A percentile compares a stretch with the other conserved stretches of the same genome.
phyloP scores from a whole-genome alignment of 2,888 invertebrate species.

The Cephus nigrinus region DNA sequence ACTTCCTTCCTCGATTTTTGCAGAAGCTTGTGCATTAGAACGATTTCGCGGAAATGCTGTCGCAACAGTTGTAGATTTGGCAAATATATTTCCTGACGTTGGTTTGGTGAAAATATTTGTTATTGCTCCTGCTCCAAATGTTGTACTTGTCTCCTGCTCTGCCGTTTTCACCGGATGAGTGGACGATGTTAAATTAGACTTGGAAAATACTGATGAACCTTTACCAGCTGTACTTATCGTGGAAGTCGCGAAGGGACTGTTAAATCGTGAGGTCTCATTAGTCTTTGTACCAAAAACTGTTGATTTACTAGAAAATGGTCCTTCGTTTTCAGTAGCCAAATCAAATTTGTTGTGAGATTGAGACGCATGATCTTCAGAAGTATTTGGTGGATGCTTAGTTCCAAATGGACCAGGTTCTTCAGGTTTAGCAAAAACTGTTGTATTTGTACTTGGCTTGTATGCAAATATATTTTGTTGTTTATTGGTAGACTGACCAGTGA shows the following conservation, averaged over 20 bases:
- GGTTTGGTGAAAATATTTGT: constrained; percentile 37
- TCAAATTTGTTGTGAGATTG: not conserved
- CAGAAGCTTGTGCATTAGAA: not conserved
- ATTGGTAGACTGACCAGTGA: not conserved
- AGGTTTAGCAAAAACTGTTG: not conserved
- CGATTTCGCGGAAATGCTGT: not conserved
- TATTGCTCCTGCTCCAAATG: constrained; percentile 30
- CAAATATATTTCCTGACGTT: constrained; percentile 31
- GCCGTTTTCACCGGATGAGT: not conserved
- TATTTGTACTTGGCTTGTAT: not conserved
- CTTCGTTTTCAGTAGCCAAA: not conserved
- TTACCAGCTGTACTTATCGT: not conserved
- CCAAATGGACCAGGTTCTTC: not conserved
- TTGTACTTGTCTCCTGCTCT: constrained; percentile 12
- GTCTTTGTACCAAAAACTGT: not conserved
- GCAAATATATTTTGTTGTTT: not conserved
- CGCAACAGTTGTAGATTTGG: not conserved
- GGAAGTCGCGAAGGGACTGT: not conserved
- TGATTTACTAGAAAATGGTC: not conserved
- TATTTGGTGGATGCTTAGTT: not conserved
- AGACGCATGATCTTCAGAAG: not conserved
- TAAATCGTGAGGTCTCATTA: not conserved
- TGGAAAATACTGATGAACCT: not conserved
- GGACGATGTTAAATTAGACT: not conserved
- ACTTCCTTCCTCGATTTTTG: not conserved